phyloP scores from a whole-genome alignment of 2,797 vertebrate species.

The Apogon talboti region DNA sequence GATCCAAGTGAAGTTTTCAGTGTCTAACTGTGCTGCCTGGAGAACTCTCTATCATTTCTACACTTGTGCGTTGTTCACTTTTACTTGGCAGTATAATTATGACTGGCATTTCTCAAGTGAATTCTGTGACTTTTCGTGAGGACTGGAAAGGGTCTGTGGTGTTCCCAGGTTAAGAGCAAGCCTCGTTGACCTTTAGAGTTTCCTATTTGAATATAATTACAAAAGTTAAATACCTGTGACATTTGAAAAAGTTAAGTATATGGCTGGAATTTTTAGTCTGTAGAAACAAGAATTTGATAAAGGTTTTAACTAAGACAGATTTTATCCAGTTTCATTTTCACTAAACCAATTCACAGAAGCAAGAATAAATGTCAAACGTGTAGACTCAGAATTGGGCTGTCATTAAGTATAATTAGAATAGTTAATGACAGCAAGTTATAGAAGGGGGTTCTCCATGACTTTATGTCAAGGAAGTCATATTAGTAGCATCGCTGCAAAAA shows the following conservation, averaged over 20 bases:
- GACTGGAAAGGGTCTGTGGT: constrained; percentile 42
- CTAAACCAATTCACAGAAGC: constrained; percentile 30
- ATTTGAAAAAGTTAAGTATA: constrained; percentile 68
- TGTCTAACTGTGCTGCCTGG: neutral
- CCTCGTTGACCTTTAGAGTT: constrained; percentile 71
- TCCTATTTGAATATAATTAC: constrained; percentile 72
- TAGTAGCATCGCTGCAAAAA: too few relatives aligned
- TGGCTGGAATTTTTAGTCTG: constrained; percentile 38
- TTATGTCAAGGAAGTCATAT: constrained; percentile 9
- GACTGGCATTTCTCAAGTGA: constrained; percentile 69
- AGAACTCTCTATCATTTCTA: constrained; percentile 40
- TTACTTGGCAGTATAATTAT: constrained; percentile 47
- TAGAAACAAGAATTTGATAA: constrained; percentile 46
- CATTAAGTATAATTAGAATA: neutral
- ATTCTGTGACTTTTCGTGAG: constrained; percentile 56
- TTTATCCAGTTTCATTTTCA: constrained; percentile 34
- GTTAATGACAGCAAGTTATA: constrained; percentile 11
- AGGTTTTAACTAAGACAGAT: constrained; percentile 46
- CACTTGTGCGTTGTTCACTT: constrained; percentile 15
- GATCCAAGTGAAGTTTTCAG: constrained; percentile 28
- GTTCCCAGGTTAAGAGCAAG: constrained; percentile 61
- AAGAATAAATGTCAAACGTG: constrained; percentile 57
- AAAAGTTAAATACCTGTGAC: constrained; percentile 79
- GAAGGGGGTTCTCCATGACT: constrained; percentile 4
- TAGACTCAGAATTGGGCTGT: constrained; percentile 8